Percentiles rank a stretch among this genome's conserved stretches.
These are phyloP conservation scores for Pachycephus smyrnensis DNA, from an alignment of 2,888 invertebrate species.

Conservation along the genomic window DNA sequence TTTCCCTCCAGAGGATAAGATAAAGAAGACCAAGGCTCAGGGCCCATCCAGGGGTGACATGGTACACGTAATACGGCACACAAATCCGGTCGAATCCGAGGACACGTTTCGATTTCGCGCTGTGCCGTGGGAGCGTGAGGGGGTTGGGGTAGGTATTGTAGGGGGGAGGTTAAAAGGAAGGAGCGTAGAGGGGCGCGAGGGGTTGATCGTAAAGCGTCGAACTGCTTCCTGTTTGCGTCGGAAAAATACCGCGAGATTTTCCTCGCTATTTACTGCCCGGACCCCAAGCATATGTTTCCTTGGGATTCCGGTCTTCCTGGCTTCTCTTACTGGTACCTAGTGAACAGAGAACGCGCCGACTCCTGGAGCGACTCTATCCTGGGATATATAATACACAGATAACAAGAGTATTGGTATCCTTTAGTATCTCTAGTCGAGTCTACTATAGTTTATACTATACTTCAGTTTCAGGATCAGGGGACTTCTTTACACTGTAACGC, in stretches of 20 bases:
- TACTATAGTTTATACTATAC: background rate
- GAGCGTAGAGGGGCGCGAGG: background rate
- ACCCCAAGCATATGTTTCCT: conserved; percentile 1
- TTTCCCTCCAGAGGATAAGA: conserved; percentile 20
- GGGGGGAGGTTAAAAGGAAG: background rate
- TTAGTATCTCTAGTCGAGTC: background rate
- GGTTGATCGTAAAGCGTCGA: background rate
- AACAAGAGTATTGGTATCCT: background rate
- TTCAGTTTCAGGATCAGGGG: background rate
- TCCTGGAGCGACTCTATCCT: background rate
- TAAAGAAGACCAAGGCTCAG: background rate
- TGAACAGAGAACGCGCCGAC: background rate
- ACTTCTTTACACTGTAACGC: background rate
- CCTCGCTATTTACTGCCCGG: conserved; percentile 1
- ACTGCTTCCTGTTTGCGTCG: background rate
- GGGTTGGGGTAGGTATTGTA: background rate
- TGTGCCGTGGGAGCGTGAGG: background rate
- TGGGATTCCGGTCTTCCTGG: background rate
- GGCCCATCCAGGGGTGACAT: background rate
- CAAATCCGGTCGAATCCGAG: background rate
- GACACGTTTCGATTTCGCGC: conserved; percentile 3
- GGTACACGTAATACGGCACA: background rate
- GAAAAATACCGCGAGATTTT: conserved; percentile 1
- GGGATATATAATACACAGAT: background rate
- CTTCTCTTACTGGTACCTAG: background rate